These are phyloP conservation scores for Cryptotermes secundus DNA, from an alignment of 1,140 invertebrate species.

Conservation along the genomic window DNA sequence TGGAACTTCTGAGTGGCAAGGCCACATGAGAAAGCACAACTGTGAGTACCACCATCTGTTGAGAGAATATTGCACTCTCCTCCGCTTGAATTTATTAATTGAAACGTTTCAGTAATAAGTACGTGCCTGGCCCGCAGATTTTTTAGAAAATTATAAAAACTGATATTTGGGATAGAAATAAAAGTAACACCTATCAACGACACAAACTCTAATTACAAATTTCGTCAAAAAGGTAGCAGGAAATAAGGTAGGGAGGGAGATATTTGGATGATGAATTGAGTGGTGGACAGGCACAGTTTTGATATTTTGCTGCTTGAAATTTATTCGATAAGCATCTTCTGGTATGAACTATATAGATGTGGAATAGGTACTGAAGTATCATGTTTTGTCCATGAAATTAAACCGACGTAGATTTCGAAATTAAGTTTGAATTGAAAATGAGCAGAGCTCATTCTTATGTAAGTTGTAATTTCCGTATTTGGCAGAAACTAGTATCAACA, in stretches of 20 bases:
- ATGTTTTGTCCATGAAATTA: neutral
- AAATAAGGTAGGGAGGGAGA: neutral
- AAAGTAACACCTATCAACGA: neutral
- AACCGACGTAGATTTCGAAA: too few relatives aligned
- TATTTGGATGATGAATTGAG: neutral
- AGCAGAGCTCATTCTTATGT: neutral
- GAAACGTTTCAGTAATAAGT: neutral
- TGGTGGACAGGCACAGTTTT: neutral
- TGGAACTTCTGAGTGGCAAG: too few relatives aligned
- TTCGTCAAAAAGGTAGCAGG: neutral
- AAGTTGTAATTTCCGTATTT: neutral
- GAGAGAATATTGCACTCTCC: slow-evolving; percentile 21
- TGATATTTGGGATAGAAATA: neutral
- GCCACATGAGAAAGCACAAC: too few relatives aligned
- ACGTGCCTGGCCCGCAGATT: neutral
- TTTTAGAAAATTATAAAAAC: neutral
- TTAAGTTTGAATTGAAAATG: neutral
- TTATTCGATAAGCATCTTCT: neutral
- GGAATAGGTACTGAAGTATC: neutral
- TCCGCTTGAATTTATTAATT: slow-evolving; percentile 27
- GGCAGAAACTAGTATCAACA: neutral
- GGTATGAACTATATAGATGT: neutral
- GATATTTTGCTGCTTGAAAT: neutral
- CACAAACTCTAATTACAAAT: neutral
- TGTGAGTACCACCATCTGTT: slow-evolving; percentile 23